Evolutionary conservation across 2,888 invertebrate genomes (phyloP), one percentile per base, ranked within the genome.

Genomic region (Deroplatys truncata): DNA sequence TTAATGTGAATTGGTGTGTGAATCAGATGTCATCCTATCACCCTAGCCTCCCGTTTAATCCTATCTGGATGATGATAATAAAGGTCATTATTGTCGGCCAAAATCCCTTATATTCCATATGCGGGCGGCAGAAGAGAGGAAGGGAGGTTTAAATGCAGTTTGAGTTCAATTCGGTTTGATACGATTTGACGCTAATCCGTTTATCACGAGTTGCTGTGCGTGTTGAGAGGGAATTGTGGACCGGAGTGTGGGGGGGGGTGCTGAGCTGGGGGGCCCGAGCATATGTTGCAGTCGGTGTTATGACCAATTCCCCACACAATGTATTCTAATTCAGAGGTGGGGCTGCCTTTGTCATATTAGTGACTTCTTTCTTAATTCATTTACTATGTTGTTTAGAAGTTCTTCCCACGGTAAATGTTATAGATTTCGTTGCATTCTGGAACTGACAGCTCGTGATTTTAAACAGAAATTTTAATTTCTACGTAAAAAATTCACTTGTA

Each of bases 161-260:
- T 89, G 84, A 88, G 90, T 90, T 91, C 90, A 91, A 91, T 91
- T 90, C 90, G 90, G 90, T 91, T 90, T 90, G 90, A 91, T 90
- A 88, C 90, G 91, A 91, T 91, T 89, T 90, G 90, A 90, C 90
- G 90, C 90, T 91, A 91, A 91, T 91, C 91, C 90, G 90, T 90
- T 91, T 91, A 91, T 91, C 90, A 88, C 85, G 86, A 84, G 86
- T 83, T 84, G 28, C 88, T 84, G 85, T 82, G 84, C 85, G 83
- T 88, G 49, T 90, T 56, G 29, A 84, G 90, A 86, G 43, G 84
- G 89, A 35, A 84, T 82, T 56, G 84, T 29, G 88, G 35, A 29
- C 35, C 82, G 86, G 43, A 20, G 16, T 9, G 83, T 28, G 35
- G 84, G 87, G 56, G 28, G 87, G 25, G 49, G 43, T 13, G 13